Conservation (phyloP, 2,113 vertebrate genomes). For the Channa maculata region DNA sequence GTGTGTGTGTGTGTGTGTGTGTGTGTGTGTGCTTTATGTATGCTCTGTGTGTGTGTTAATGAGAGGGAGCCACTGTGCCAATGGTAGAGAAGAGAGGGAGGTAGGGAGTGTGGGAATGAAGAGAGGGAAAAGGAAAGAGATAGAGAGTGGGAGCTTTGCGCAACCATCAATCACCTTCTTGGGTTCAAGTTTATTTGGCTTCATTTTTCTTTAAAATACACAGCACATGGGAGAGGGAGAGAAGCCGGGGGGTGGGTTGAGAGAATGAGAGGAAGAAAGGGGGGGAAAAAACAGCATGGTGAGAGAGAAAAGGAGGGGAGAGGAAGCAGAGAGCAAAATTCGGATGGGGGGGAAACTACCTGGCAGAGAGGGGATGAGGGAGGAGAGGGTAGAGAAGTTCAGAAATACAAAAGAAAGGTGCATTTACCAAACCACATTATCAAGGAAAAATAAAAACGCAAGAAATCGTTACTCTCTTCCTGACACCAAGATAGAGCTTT, state of each 20-base stretch:
- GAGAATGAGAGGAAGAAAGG: slow-evolving; percentile 8
- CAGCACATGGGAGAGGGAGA: slow-evolving; percentile 43
- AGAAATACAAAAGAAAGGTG: not conserved
- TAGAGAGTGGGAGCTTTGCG: slow-evolving; percentile 56
- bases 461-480: not conserved
- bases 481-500: not conserved
- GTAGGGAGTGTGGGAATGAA: slow-evolving; percentile 66
- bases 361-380: slow-evolving; percentile 13
- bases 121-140: slow-evolving; percentile 45
- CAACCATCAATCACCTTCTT: slow-evolving; percentile 78
- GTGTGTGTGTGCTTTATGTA: not conserved
- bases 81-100: slow-evolving; percentile 30
- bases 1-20: not conserved
- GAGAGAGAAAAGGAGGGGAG: not conserved
- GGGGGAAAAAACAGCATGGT: slow-evolving; percentile 8
- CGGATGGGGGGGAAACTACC: not conserved
- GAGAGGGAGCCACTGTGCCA: slow-evolving; percentile 21
- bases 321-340: not conserved
- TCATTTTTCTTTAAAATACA: slow-evolving; percentile 70
- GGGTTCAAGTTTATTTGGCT: slow-evolving; percentile 77
- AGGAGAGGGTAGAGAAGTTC: not conserved
- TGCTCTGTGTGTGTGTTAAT: not conserved
- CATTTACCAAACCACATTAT: not conserved
- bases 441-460: not conserved
- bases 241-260: slow-evolving; percentile 10